phyloP scores from a whole-genome alignment of 2,113 vertebrate species.

The Tapirus terrestris region DNA sequence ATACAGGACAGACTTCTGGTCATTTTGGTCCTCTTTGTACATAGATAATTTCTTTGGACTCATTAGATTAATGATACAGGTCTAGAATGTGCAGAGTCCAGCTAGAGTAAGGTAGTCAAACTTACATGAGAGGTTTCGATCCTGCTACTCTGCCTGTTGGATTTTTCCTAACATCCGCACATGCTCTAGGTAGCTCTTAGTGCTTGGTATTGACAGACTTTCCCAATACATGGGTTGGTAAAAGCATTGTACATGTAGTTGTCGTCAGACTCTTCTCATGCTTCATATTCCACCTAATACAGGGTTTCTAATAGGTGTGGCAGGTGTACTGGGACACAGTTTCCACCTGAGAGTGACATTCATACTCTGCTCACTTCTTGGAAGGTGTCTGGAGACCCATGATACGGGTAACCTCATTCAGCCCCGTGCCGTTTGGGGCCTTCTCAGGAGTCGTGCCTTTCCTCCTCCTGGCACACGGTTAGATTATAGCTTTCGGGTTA shows the following conservation, averaged over 20 bases:
- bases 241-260: not conserved
- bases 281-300: not conserved
- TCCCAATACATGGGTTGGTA: not conserved
- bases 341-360: not conserved
- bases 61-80: not conserved
- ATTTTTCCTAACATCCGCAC: not conserved
- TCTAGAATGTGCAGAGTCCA: not conserved
- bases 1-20: not conserved
- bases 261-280: not conserved
- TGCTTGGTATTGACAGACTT: not conserved
- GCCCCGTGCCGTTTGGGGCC: not conserved
- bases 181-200: not conserved
- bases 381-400: not conserved
- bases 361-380: not conserved
- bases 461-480: not conserved
- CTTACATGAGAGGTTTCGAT: not conserved
- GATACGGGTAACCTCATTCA: not conserved
- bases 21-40: slow-evolving; percentile 1
- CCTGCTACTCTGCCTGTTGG: not conserved
- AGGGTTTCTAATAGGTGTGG: not conserved
- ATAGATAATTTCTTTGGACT: not conserved
- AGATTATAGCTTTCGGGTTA: slow-evolving; percentile 10
- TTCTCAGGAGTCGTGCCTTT: not conserved
- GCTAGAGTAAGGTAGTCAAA: not conserved
- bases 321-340: not conserved